Conservation (phyloP, 2,888 invertebrate genomes). For the Deilephila porcellus region DNA sequence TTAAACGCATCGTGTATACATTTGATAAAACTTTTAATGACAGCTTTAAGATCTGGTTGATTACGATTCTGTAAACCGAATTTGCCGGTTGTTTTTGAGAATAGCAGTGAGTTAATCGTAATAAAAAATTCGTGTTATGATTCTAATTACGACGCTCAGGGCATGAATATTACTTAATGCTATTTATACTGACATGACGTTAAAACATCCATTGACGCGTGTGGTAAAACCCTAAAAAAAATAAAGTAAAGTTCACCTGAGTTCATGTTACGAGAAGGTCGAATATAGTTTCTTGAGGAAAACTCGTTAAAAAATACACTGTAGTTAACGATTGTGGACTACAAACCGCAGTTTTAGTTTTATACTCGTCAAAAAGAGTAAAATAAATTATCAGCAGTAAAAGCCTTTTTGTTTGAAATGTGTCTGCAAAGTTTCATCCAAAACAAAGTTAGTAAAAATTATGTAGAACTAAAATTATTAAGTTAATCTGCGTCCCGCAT, state of each 20-base stretch:
- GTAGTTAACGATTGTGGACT: not conserved
- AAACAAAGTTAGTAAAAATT: slow-evolving; percentile 2
- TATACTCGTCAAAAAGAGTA: not conserved
- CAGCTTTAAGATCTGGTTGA: not conserved
- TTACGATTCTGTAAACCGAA: not conserved
- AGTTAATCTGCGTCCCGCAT: slow-evolving; percentile 14
- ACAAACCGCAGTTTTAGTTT: not conserved
- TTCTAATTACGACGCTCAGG: no score
- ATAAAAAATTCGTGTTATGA: no score
- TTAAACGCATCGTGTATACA: slow-evolving; percentile 36
- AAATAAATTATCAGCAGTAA: not conserved
- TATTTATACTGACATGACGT: not conserved
- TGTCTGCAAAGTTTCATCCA: not conserved
- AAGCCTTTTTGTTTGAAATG: not conserved
- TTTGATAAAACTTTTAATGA: slow-evolving; percentile 16
- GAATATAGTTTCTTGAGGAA: slow-evolving; percentile 11
- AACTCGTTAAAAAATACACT: not conserved
- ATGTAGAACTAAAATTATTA: slow-evolving; percentile 10
- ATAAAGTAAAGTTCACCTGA: not conserved
- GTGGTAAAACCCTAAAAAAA: slow-evolving; percentile 3
- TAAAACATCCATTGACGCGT: not conserved
- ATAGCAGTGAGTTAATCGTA: not conserved
- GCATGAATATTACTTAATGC: no score
- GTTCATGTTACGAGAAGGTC: not conserved
- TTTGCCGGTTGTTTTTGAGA: not conserved